These are phyloP conservation scores for Physocephala rufipes DNA, from an alignment of 2,888 invertebrate species.

Conservation along the genomic window DNA sequence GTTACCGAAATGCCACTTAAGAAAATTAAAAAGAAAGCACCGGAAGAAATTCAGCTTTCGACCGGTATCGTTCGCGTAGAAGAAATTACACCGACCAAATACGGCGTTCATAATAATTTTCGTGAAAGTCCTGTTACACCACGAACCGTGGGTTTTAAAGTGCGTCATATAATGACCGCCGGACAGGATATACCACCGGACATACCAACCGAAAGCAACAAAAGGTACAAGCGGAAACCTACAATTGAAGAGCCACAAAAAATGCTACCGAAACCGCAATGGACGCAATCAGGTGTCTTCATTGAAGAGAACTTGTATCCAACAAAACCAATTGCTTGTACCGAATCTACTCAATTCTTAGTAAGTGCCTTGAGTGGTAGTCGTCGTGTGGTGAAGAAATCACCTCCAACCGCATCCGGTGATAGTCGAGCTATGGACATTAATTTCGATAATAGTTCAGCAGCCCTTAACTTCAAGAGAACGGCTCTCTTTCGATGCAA, in stretches of 20 bases:
- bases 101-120: conserved; percentile 48
- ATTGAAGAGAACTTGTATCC: conserved; percentile 47
- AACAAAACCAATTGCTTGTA: conserved; percentile 28
- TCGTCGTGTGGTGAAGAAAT: conserved; percentile 34
- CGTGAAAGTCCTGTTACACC: conserved; percentile 55
- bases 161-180: conserved; percentile 44
- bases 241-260: conserved; percentile 36
- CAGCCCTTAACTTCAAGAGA: conserved; percentile 46
- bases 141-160: conserved; percentile 47
- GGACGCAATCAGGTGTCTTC: conserved; percentile 52
- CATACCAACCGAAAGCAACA: conserved; percentile 23
- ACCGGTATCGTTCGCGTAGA: conserved; percentile 59
- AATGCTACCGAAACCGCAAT: conserved; percentile 49
- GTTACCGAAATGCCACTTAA: conserved; percentile 43
- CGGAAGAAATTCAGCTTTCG: conserved; percentile 47
- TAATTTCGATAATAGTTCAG: conserved; percentile 7
- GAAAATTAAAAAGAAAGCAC: conserved; percentile 38
- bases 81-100: conserved; percentile 53
- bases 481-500: conserved; percentile 44
- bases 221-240: conserved; percentile 44
- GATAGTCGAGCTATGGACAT: neutral
- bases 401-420: conserved; percentile 6
- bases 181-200: conserved; percentile 41
- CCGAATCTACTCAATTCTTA: conserved; percentile 44
- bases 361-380: conserved; percentile 38